A percentile compares a stretch with the other conserved stretches of the same genome.
These are phyloP conservation scores for Nyctibius bracteatus DNA, from an alignment of 2,113 vertebrate species.

Conservation along the genomic window DNA sequence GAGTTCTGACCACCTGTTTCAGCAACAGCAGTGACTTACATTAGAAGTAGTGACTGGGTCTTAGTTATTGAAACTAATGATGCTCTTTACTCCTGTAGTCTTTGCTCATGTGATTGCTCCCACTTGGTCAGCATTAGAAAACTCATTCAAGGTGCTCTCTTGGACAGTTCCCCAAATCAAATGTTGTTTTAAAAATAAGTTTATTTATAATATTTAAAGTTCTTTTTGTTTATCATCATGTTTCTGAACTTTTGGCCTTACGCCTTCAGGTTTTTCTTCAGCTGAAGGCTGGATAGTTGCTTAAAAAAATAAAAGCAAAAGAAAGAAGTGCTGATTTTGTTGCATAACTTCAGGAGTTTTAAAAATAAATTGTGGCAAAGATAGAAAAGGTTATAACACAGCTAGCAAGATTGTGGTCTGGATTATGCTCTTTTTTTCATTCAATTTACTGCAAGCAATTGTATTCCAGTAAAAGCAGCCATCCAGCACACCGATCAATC, in stretches of 20 bases:
- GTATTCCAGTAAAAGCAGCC: background rate
- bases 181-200: background rate
- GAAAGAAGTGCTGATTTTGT: background rate
- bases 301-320: background rate
- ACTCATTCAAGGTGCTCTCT: background rate
- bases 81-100: background rate
- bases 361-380: background rate
- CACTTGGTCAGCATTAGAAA: background rate
- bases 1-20: background rate
- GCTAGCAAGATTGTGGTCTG: background rate
- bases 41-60: background rate
- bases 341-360: background rate
- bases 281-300: background rate
- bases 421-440: background rate
- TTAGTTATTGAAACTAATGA: background rate
- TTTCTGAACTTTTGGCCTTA: background rate
- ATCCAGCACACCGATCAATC: fast-evolving
- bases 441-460: background rate
- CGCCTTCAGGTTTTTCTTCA: background rate
- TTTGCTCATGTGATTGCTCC: background rate
- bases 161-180: background rate
- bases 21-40: background rate
- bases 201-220: background rate
- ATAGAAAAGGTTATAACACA: background rate
- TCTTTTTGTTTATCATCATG: background rate